These are phyloP conservation scores for Mylabris sibirica DNA, from an alignment of 2,888 invertebrate species.

Conservation along the genomic window DNA sequence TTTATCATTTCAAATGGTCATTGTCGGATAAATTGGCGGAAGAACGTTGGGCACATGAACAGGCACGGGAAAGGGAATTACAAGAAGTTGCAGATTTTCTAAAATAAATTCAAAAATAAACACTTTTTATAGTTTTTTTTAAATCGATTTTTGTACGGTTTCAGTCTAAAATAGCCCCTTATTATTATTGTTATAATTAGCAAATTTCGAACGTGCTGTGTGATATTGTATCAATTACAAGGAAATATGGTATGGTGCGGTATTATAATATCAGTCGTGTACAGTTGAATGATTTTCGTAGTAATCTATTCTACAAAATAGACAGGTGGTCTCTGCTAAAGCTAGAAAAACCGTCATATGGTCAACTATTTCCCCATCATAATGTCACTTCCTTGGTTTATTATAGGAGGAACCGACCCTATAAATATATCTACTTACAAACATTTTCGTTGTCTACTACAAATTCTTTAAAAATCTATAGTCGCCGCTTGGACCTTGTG, in stretches of 20 bases:
- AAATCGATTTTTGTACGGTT: not conserved
- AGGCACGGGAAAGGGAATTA: slow-evolving; percentile 76
- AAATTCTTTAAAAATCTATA: not conserved
- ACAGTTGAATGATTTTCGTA: slow-evolving; percentile 22
- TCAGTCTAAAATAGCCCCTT: not conserved
- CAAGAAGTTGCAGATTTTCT: slow-evolving; percentile 80
- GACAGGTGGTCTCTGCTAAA: slow-evolving; percentile 25
- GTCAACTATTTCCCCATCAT: slow-evolving; percentile 25
- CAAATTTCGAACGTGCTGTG: slow-evolving; percentile 6
- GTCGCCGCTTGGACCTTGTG: too few relatives aligned
- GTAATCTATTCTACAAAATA: slow-evolving; percentile 12
- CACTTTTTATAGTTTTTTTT: not conserved
- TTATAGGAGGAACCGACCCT: not conserved
- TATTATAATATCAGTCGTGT: slow-evolving; percentile 14
- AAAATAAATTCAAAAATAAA: slow-evolving; percentile 54
- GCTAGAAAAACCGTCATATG: slow-evolving; percentile 29
- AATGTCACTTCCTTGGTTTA: slow-evolving; percentile 27
- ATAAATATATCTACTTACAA: slow-evolving; percentile 26
- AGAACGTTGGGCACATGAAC: slow-evolving; percentile 79
- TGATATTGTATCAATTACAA: slow-evolving; percentile 28
- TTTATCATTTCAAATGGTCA: slow-evolving; percentile 79
- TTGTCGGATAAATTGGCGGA: slow-evolving; percentile 74
- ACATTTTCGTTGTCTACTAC: slow-evolving; percentile 17
- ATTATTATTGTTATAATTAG: slow-evolving; percentile 3
- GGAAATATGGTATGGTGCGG: slow-evolving; percentile 25